Evolutionary conservation across 2,797 vertebrate species (phyloP), one percentile per base, ranked within the genome.

Genomic region (Diplodus puntazzo): DNA sequence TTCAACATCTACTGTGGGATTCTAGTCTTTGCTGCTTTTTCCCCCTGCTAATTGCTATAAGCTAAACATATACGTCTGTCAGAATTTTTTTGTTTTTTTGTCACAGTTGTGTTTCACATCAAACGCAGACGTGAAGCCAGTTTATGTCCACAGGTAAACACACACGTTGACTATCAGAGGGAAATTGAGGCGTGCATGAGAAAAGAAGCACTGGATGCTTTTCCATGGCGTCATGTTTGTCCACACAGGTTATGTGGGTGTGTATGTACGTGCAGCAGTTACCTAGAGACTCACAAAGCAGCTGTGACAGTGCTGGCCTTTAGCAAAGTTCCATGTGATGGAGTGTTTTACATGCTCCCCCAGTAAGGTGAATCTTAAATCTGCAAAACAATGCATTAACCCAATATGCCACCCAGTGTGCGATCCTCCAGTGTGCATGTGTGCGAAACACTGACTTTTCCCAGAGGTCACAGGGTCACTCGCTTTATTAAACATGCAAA

Each of bases 271-370:
- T 66, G 42, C 68, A 62, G 73, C 79, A 43, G 77, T 86, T 87
- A 85, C 73, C 57, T 62, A 23, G 69, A 79, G 61, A 82, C 75
- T 72, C 13, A 3, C 46, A 52, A 59, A 88, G 75, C 70, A 42
- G 64, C 69, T 49, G 60, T 80, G 87, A 88, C 84, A 79, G 85
- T 27, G 55, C 63, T 92, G 88, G 78, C 86, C 87, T 92, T 89
- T 86, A 73, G 76, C 66, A 69, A 82, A 83, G 61, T 82, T 82
- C 45, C 55, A 61, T 77, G 77, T 87, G 80, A 90, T 86, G 77
- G 69, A 85, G 65, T 69, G 66, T 71, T 82, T 72, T 77, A 76
- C 77, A 80, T 72, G 61, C 60, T 57, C 70, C 53, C 34, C 11
- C 58, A 18, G 76, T 77, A 81, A 68, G 49, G 65, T 43, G 59